Percentiles rank a stretch among this genome's conserved stretches.
phyloP scores from a whole-genome alignment of 2,113 vertebrate species.

The Ifrita kowaldi region DNA sequence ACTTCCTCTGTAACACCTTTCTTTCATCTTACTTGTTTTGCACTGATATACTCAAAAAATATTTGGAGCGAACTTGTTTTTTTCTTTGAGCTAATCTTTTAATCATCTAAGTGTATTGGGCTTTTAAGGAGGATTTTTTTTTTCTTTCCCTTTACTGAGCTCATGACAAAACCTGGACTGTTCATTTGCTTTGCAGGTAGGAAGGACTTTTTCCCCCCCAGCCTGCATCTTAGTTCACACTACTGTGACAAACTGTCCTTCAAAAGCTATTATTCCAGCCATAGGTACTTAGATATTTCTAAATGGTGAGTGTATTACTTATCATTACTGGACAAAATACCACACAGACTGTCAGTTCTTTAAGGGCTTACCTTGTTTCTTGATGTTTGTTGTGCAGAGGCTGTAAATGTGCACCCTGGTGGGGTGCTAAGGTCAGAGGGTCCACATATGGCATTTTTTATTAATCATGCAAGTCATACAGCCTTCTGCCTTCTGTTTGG shows the following conservation, averaged over 20 bases:
- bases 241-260: neutral
- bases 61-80: neutral
- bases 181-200: neutral
- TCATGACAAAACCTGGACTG: neutral
- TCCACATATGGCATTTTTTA: neutral
- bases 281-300: neutral
- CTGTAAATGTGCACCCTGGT: neutral
- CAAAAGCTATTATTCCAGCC: neutral
- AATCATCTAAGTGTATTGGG: neutral
- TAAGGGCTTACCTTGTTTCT: neutral
- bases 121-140: neutral
- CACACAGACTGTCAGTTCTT: neutral
- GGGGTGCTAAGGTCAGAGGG: neutral
- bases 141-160: neutral
- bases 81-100: neutral
- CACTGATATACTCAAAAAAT: neutral
- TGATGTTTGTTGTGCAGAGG: neutral
- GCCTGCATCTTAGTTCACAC: neutral
- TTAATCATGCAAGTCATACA: neutral
- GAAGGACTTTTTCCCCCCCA: neutral
- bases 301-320: neutral
- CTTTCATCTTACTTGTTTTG: neutral
- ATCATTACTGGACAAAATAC: neutral
- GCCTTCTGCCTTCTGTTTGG: neutral
- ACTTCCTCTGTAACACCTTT: neutral